phyloP scores from a whole-genome alignment of 2,888 invertebrate species.

The Axea sp. region DNA sequence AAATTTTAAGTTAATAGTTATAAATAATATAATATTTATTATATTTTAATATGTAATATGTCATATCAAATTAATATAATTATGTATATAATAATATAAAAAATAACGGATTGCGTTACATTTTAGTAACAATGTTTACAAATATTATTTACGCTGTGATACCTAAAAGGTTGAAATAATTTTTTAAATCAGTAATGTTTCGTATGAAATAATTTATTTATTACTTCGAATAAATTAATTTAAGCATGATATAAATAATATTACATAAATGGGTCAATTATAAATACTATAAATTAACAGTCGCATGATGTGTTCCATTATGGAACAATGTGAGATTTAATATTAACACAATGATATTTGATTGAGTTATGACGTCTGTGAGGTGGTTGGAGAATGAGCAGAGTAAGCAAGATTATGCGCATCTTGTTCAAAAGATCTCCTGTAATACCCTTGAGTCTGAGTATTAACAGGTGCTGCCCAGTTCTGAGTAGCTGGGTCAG shows the following conservation, averaged over 20 bases:
- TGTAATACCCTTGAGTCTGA: slow-evolving; percentile 75
- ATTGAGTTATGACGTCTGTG: slow-evolving; percentile 54
- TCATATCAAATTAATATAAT: too few relatives aligned
- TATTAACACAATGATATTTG: slow-evolving; percentile 23
- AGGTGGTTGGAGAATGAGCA: slow-evolving; percentile 81
- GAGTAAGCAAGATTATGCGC: slow-evolving; percentile 87
- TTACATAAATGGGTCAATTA: slow-evolving; percentile 60
- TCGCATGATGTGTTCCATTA: slow-evolving; percentile 63
- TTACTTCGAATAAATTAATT: slow-evolving; percentile 64
- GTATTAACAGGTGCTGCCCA: slow-evolving; percentile 71
- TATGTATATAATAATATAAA: too few relatives aligned
- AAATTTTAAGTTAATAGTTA: too few relatives aligned
- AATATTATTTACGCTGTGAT: too few relatives aligned
- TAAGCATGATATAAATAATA: slow-evolving; percentile 67
- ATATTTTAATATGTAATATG: too few relatives aligned
- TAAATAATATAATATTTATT: too few relatives aligned
- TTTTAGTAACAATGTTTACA: too few relatives aligned
- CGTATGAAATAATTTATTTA: slow-evolving; percentile 60
- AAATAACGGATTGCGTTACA: too few relatives aligned
- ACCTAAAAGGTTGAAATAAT: too few relatives aligned
- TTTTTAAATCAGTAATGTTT: too few relatives aligned
- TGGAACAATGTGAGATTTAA: slow-evolving; percentile 51
- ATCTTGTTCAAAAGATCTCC: slow-evolving; percentile 80
- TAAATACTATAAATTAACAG: slow-evolving; percentile 73
- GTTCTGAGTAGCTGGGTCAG: slow-evolving; percentile 39